Evolutionary conservation across 2,113 vertebrate genomes (phyloP).

Genomic region (Seriola dumerili): DNA sequence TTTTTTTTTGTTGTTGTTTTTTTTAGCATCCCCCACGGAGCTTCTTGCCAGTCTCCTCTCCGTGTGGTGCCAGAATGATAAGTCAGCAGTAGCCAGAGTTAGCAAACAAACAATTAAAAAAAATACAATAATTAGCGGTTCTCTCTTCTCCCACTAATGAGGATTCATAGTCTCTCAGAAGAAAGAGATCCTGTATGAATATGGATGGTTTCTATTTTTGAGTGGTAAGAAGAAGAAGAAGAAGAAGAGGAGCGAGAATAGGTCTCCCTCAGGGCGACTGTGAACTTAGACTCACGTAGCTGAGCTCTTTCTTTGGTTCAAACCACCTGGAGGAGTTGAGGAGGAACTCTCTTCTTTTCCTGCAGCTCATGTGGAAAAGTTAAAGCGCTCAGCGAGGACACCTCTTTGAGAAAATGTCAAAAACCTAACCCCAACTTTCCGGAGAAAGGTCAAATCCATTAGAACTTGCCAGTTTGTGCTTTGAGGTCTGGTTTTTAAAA

Average conservation of each 20-base stretch:
- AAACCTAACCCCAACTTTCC: conserved; percentile 7
- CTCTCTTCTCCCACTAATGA: conserved; percentile 58
- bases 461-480: conserved; percentile 35
- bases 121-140: conserved; percentile 45
- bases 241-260: background rate
- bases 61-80: conserved; percentile 3
- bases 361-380: background rate
- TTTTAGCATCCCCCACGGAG: conserved; percentile 7
- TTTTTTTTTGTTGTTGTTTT: conserved; percentile 1
- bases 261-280: conserved; percentile 42
- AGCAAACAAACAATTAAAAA: conserved; percentile 50
- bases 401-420: conserved; percentile 44
- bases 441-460: conserved; percentile 62
- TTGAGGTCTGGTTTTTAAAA: conserved; percentile 46
- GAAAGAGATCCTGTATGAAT: conserved; percentile 65
- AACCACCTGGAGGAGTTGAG: background rate
- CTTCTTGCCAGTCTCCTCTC: conserved; percentile 20
- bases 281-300: conserved; percentile 37
- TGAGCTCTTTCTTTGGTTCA: conserved; percentile 19
- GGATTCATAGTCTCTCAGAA: conserved; percentile 30
- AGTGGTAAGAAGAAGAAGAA: conserved; percentile 27
- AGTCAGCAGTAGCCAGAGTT: conserved; percentile 46
- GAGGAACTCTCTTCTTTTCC: background rate
- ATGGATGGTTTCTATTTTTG: conserved; percentile 71
- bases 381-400: background rate